Conservation (phyloP, 2,888 invertebrate genomes). For the Agonum fuliginosum region DNA sequence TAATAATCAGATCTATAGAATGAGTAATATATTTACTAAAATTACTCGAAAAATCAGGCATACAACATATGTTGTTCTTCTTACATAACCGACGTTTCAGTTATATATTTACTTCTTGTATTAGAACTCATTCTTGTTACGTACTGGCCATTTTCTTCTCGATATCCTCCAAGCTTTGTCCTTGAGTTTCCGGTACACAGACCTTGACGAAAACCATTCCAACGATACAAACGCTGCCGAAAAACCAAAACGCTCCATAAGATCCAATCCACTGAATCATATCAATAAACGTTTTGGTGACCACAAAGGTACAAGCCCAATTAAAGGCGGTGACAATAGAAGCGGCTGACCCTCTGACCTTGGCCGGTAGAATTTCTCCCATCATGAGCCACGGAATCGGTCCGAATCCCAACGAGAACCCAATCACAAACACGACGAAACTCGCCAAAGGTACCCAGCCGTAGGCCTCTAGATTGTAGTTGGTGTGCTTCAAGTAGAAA, state of each 20-base stretch:
- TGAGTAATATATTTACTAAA: too few species aligned
- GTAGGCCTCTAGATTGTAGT: constrained; percentile 75
- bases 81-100: too few species aligned
- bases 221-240: constrained; percentile 81
- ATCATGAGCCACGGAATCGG: constrained; percentile 86
- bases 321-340: constrained; percentile 92
- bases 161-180: constrained; percentile 94
- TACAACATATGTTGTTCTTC: too few species aligned
- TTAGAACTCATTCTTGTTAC: constrained; percentile 81
- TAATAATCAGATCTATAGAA: too few species aligned
- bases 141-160: constrained; percentile 82
- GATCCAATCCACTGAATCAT: constrained; percentile 79
- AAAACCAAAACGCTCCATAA: constrained; percentile 88
- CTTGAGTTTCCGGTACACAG: constrained; percentile 94
- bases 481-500: constrained; percentile 81
- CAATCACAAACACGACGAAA: constrained; percentile 88
- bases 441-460: constrained; percentile 89
- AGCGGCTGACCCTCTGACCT: constrained; percentile 92
- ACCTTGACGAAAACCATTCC: constrained; percentile 88
- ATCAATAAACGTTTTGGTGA: constrained; percentile 89
- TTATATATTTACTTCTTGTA: constrained; percentile 90
- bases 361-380: constrained; percentile 92
- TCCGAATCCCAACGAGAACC: constrained; percentile 90
- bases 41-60: too few species aligned
- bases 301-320: constrained; percentile 92